Conservation (phyloP, 2,888 invertebrate genomes). For the Ethmia dodecea region DNA sequence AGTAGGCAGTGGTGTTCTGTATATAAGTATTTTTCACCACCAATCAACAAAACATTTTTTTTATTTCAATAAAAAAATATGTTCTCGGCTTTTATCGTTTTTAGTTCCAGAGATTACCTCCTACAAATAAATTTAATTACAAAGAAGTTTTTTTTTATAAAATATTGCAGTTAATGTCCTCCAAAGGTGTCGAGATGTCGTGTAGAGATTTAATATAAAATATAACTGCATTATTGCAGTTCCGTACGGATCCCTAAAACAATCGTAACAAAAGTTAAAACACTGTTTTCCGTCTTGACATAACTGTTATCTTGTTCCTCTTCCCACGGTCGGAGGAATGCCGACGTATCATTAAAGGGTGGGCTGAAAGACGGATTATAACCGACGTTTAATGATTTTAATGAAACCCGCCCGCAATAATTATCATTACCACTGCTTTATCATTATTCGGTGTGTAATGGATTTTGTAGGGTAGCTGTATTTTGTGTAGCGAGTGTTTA, state of each 20-base stretch:
- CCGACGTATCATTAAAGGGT: slow-evolving; percentile 20
- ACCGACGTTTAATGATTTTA: slow-evolving; percentile 31
- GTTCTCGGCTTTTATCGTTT: no score
- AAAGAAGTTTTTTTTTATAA: no score
- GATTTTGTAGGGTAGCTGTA: no score
- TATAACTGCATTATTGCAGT: background rate
- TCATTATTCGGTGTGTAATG: slow-evolving; percentile 5
- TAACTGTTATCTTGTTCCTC: slow-evolving; percentile 51
- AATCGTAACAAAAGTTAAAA: slow-evolving; percentile 47
- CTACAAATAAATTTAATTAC: no score
- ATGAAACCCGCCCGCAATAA: slow-evolving; percentile 27
- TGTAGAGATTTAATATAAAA: background rate
- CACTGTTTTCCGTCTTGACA: slow-evolving; percentile 62
- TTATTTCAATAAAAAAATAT: no score
- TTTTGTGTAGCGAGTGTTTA: no score
- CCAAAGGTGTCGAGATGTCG: no score
- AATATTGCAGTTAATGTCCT: no score
- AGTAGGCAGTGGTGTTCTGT: no score
- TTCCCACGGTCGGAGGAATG: slow-evolving; percentile 57
- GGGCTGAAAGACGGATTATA: slow-evolving; percentile 7
- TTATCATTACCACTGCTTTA: slow-evolving; percentile 7
- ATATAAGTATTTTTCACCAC: no score
- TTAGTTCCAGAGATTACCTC: no score
- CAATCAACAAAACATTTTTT: no score
- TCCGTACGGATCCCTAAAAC: slow-evolving; percentile 21